Evolutionary conservation across 2,113 vertebrate genomes (phyloP).

Genomic region (Eulacestoma nigropectus): DNA sequence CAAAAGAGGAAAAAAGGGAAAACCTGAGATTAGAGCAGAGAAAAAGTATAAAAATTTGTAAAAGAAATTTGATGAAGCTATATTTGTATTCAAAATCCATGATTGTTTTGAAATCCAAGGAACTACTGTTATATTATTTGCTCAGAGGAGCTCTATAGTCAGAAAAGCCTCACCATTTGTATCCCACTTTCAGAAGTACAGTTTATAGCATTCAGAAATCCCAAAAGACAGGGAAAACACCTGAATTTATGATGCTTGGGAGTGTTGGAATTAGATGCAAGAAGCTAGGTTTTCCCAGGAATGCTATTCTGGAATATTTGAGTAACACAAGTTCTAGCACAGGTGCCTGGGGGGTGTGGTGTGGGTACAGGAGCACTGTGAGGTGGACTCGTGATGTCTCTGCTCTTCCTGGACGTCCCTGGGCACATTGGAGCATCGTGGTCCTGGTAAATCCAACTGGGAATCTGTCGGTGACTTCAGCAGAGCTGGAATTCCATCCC

Average conservation of each 20-base stretch:
- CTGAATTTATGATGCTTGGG: not conserved
- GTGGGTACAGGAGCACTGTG: rapidly evolving
- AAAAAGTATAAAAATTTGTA: not conserved
- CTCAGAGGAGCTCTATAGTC: not conserved
- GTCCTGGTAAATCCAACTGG: not conserved
- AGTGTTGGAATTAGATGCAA: not conserved
- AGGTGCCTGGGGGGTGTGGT: not conserved
- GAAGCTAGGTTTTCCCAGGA: not conserved
- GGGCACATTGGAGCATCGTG: rapidly evolving
- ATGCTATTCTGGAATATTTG: not conserved
- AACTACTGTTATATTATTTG: not conserved
- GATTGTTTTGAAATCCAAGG: not conserved
- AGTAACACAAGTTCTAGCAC: not conserved
- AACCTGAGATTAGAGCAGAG: not conserved
- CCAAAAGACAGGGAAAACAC: not conserved
- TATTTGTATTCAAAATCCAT: not conserved
- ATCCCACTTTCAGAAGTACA: not conserved
- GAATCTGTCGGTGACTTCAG: not conserved
- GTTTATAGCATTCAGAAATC: not conserved
- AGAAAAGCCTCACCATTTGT: not conserved
- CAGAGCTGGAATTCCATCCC: not conserved
- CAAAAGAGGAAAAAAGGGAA: not conserved
- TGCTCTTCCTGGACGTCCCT: not conserved
- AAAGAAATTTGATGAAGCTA: not conserved
- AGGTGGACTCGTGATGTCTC: rapidly evolving